These are phyloP conservation scores for Drosophila villosipedis DNA, from an alignment of 2,888 invertebrate species.

Conservation along the genomic window DNA sequence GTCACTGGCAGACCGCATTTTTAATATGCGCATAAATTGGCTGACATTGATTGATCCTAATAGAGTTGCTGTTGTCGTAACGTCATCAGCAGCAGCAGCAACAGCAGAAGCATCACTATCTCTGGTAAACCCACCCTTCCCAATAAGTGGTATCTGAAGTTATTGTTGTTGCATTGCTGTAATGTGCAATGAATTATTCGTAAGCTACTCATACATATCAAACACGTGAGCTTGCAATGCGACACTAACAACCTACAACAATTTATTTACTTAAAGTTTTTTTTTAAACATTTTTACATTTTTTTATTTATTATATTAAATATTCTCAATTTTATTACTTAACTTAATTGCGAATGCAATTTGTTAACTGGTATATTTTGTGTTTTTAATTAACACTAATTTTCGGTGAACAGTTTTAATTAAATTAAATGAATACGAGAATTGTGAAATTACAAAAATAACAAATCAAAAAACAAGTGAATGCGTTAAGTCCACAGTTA, in stretches of 20 bases:
- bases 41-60: conserved; percentile 80
- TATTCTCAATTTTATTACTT: neutral
- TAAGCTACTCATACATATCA: conserved; percentile 57
- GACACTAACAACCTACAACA: neutral
- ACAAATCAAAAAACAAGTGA: neutral
- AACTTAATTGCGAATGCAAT: neutral
- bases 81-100: conserved; percentile 39
- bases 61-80: conserved; percentile 65
- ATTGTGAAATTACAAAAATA: neutral
- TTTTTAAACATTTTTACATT: neutral
- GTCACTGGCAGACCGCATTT: conserved; percentile 78
- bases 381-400: neutral
- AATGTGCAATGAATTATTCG: conserved; percentile 67
- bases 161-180: conserved; percentile 48
- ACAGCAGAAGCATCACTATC: neutral
- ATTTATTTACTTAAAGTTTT: neutral
- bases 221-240: conserved; percentile 26
- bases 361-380: neutral
- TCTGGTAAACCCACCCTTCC: neutral
- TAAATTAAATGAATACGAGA: neutral
- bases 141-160: conserved; percentile 20
- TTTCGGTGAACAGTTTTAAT: neutral
- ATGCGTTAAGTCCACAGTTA: neutral
- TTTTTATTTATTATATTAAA: neutral
- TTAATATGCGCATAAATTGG: conserved; percentile 81